These are phyloP conservation scores for Kryphioiulus occultus DNA, from an alignment of 2,888 invertebrate genomes.

Conservation along the genomic window DNA sequence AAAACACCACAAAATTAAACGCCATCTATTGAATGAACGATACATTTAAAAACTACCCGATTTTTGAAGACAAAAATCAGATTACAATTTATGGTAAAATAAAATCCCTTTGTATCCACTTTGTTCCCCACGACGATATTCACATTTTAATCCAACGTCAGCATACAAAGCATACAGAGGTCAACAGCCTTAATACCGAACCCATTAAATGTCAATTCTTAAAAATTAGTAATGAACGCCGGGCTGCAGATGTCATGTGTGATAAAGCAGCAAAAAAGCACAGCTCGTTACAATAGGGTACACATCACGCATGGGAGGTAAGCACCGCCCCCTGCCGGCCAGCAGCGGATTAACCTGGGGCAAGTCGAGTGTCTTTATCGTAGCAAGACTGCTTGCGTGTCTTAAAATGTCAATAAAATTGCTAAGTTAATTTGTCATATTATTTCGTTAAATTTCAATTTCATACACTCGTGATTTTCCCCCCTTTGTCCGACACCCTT, in stretches of 20 bases:
- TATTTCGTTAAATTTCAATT: constrained; percentile 35
- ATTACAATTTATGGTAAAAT: too few species aligned
- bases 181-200: neutral
- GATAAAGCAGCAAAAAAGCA: neutral
- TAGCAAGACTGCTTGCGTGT: neutral
- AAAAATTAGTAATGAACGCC: neutral
- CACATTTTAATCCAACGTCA: neutral
- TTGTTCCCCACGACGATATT: neutral
- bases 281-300: neutral
- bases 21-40: too few species aligned
- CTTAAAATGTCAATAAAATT: constrained; percentile 35
- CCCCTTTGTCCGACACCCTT: constrained; percentile 25
- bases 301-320: neutral
- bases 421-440: constrained; percentile 28
- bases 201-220: neutral
- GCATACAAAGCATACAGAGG: neutral
- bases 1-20: neutral
- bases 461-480: constrained; percentile 22
- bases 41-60: too few species aligned
- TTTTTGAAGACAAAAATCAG: too few species aligned
- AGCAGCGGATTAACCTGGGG: neutral
- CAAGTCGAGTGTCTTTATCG: neutral
- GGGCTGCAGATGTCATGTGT: neutral
- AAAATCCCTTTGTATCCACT: neutral
- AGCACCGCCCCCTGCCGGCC: neutral